phyloP scores from a whole-genome alignment of 2,888 invertebrate genomes.

The Odontomyia ornata region DNA sequence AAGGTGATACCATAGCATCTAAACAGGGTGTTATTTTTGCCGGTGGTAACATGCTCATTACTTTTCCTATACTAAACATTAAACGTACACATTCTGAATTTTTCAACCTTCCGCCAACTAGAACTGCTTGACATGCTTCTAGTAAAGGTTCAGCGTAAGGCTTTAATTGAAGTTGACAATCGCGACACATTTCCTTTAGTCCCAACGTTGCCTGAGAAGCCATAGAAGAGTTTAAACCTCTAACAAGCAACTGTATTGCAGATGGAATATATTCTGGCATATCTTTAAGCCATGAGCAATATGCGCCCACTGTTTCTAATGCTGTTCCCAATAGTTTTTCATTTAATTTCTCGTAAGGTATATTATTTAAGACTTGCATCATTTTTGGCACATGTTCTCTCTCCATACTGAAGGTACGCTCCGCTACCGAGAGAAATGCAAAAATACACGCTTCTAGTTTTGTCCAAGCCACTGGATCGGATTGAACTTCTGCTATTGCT shows the following conservation, averaged over 20 bases:
- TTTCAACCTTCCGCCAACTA: constrained; percentile 69
- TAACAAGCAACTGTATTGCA: constrained; percentile 74
- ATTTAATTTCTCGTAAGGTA: constrained; percentile 71
- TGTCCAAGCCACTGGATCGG: constrained; percentile 66
- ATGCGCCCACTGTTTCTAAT: constrained; percentile 81
- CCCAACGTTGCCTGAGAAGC: constrained; percentile 87
- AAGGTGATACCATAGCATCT: constrained; percentile 74
- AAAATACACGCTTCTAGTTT: constrained; percentile 74
- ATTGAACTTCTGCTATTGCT: constrained; percentile 64
- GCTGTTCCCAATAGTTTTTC: constrained; percentile 75
- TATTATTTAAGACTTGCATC: constrained; percentile 69
- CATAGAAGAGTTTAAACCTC: constrained; percentile 74
- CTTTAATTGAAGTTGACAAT: constrained; percentile 78
- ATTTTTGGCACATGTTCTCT: constrained; percentile 69
- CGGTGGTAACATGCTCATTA: constrained; percentile 73
- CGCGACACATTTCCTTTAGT: constrained; percentile 84
- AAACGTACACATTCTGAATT: constrained; percentile 76
- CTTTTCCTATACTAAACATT: constrained; percentile 79
- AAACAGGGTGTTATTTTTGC: constrained; percentile 74
- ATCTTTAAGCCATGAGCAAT: constrained; percentile 84
- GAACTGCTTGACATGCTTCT: constrained; percentile 71
- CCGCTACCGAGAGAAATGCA: constrained; percentile 72
- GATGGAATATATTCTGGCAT: constrained; percentile 74
- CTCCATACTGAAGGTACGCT: constrained; percentile 70
- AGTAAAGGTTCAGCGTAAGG: constrained; percentile 82